These are phyloP conservation scores for Griposia aprilina DNA, from an alignment of 2,888 invertebrate genomes.

Conservation along the genomic window DNA sequence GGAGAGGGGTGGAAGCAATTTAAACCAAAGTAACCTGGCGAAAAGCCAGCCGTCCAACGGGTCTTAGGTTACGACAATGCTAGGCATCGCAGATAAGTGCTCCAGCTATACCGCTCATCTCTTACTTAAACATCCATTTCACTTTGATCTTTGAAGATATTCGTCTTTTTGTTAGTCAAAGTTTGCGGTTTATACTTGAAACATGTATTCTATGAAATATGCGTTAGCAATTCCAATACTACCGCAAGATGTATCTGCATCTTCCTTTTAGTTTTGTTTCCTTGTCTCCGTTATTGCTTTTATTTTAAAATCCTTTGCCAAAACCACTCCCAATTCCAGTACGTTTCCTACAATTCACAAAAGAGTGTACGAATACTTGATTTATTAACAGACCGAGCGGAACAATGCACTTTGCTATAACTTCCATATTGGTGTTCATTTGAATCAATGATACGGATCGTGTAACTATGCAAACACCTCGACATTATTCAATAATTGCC, in stretches of 20 bases:
- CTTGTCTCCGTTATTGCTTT: slow-evolving; percentile 20
- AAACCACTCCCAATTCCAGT: slow-evolving; percentile 37
- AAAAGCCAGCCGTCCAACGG: slow-evolving; percentile 79
- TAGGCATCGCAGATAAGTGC: slow-evolving; percentile 81
- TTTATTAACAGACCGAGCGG: slow-evolving; percentile 15
- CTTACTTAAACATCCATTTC: slow-evolving; percentile 72
- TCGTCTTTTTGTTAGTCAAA: slow-evolving; percentile 19
- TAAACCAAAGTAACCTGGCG: slow-evolving; percentile 85
- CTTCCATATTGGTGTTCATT: slow-evolving; percentile 1
- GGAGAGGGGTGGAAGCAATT: slow-evolving; percentile 79
- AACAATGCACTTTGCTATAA: not conserved
- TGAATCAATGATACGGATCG: slow-evolving; percentile 1
- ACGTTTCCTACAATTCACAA: slow-evolving; percentile 16
- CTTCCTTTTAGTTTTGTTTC: slow-evolving; percentile 23
- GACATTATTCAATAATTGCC: slow-evolving; percentile 45
- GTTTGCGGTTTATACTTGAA: slow-evolving; percentile 4
- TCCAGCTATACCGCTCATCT: slow-evolving; percentile 75
- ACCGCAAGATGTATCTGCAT: slow-evolving; percentile 3
- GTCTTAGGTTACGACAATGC: slow-evolving; percentile 80
- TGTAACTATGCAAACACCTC: slow-evolving; percentile 33
- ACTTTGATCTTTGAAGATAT: slow-evolving; percentile 62
- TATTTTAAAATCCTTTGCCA: slow-evolving; percentile 44
- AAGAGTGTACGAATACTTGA: slow-evolving; percentile 8
- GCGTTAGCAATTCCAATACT: not conserved
- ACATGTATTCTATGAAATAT: slow-evolving; percentile 11